Base-by-base conservation (phyloP, 2,113 vertebrate genomes). In the Otis tarda region DNA sequence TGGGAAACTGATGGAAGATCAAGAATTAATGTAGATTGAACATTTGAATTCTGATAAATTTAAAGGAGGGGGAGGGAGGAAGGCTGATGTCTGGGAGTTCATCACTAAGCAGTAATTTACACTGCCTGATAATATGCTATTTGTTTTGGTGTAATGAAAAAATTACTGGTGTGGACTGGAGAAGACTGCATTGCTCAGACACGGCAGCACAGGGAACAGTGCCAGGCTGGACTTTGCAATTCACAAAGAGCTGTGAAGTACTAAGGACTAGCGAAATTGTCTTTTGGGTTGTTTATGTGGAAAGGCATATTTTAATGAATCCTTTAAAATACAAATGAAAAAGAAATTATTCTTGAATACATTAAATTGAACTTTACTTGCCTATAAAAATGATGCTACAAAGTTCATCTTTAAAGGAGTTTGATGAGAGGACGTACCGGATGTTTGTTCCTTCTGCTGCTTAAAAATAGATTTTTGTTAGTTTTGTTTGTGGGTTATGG, bases 121-220 rank as follows among this genome's bases (percentile, higher is more conserved):
- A 55, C 71, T 91, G 68, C 52, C 76, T 93, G 25, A 64, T 77
- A 80, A 79, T 61, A 92, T 57, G 63, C 49, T 74, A n/a, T 78
- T 81, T 91, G 64, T 77, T 96, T 69, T 89, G 73, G 22, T 81
- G 64, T 91, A 74, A 77, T 79, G 90, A 68, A 75, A 47, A 93
- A 93, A 92, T 64, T 50, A 57, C 23, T 77, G 76, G 50, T 76
- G 50, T 83, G 39, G 55, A 64, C 59, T 52, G 15, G 67, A 81
- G 71, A 61, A 50, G 71, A 39, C 0, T 3, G 12, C 59, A 57
- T 17, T 78, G 75, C 64, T 83, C 24, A 77, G 71, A 49, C 27
- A 3, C 25, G 74, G 63, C 33, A 73, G 82, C 60, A n/a, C 37
- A 64, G 80, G 78, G 77, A 20, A 59, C 45, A 22, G 76, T 50